These are phyloP conservation scores for Cyprinodon brontotheroides DNA, from an alignment of 2,113 vertebrate species.

Conservation along the genomic window DNA sequence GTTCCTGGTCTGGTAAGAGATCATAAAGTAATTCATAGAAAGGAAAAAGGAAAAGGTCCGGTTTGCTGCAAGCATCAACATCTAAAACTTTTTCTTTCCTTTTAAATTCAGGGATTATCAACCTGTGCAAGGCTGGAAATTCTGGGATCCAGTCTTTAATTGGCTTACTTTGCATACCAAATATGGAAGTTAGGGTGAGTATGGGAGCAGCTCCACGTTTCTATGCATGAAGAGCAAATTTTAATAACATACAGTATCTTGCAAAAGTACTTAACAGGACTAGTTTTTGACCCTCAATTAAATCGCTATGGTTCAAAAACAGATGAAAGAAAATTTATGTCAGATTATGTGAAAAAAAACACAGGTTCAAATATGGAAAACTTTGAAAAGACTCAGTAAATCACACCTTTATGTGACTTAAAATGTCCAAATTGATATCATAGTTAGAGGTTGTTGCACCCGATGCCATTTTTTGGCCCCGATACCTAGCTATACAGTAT, in stretches of 20 bases:
- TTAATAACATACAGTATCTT: not conserved
- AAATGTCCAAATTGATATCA: too few relatives aligned
- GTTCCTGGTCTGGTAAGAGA: constrained; percentile 95
- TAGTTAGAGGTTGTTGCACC: too few relatives aligned
- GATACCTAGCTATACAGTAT: too few relatives aligned
- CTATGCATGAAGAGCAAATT: not conserved
- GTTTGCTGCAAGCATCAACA: not conserved
- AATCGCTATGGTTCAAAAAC: not conserved
- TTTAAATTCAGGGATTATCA: constrained; percentile 89
- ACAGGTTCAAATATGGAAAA: too few relatives aligned
- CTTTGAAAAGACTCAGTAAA: too few relatives aligned
- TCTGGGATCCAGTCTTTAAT: constrained; percentile 98
- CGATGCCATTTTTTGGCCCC: too few relatives aligned
- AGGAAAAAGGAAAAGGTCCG: not conserved
- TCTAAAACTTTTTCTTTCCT: not conserved
- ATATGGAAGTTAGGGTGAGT: constrained; percentile 98
- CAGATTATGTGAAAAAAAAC: not conserved
- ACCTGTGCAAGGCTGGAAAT: constrained; percentile 94
- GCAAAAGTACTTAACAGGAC: not conserved
- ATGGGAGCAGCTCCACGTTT: not conserved
- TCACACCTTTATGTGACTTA: too few relatives aligned
- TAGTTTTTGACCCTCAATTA: not conserved
- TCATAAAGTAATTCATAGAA: not conserved
- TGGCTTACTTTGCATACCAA: constrained; percentile 97
- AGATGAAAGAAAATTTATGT: too few relatives aligned